Conservation (phyloP, 2,797 vertebrate species). For the Buphagus erythrorhynchus region DNA sequence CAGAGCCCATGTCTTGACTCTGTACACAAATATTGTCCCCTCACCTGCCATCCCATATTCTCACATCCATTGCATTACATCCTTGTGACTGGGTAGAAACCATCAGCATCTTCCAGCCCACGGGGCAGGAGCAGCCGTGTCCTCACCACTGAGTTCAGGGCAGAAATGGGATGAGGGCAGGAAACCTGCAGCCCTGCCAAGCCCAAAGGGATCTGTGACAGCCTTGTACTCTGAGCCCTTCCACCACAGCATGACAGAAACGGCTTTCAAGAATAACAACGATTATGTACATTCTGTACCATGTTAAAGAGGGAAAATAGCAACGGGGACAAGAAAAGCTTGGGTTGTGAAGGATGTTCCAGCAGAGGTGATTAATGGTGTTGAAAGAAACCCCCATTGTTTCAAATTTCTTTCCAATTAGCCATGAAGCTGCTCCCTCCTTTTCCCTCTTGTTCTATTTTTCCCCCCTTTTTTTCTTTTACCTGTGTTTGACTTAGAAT, state of each 20-base stretch:
- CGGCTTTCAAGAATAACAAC: background rate
- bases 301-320: background rate
- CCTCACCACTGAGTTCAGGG: background rate
- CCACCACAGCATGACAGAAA: background rate
- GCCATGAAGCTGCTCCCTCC: background rate
- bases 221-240: background rate
- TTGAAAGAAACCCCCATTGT: slow-evolving; percentile 28
- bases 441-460: background rate
- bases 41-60: background rate
- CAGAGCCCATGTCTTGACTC: background rate
- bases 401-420: slow-evolving; percentile 38
- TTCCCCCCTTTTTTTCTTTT: background rate
- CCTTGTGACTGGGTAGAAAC: background rate
- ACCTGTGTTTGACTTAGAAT: slow-evolving; percentile 49
- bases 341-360: slow-evolving; percentile 20
- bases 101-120: background rate
- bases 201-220: background rate
- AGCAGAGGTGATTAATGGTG: slow-evolving; percentile 44
- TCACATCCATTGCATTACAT: background rate
- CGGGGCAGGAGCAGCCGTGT: accelerated
- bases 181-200: accelerated
- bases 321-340: background rate
- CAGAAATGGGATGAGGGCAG: background rate
- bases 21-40: background rate
- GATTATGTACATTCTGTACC: background rate